Evolutionary conservation across 2,888 invertebrate species (phyloP).

Genomic region (Drosophila nr. perissopoda): DNA sequence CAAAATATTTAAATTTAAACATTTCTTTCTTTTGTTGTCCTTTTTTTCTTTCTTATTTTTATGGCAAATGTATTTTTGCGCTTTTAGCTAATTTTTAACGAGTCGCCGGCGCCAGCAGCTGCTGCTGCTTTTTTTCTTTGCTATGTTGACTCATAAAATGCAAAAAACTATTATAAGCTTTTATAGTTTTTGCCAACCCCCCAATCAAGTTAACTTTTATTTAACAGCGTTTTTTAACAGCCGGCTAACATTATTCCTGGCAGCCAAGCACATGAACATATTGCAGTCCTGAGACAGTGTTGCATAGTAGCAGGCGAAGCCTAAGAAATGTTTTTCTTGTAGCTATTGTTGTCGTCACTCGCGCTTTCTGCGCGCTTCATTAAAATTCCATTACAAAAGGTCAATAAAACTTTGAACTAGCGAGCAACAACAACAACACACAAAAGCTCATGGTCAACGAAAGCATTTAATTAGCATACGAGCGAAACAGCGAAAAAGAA

Average conservation of each 20-base stretch:
- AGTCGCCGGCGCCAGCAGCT: constrained; percentile 35
- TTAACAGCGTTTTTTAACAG: constrained; percentile 3
- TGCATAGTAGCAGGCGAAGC: constrained; percentile 21
- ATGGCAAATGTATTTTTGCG: constrained; percentile 51
- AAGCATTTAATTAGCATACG: constrained; percentile 79
- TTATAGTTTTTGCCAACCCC: constrained; percentile 3
- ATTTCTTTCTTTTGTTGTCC: constrained; percentile 18
- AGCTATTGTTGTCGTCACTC: constrained; percentile 47
- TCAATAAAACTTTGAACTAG: constrained; percentile 73
- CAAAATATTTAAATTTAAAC: constrained; percentile 53
- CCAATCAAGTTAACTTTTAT: not conserved
- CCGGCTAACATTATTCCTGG: constrained; percentile 4
- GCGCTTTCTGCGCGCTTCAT: constrained; percentile 50
- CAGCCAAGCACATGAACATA: not conserved
- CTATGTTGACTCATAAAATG: constrained; percentile 34
- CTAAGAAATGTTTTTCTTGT: not conserved
- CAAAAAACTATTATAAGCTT: not conserved
- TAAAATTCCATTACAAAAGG: constrained; percentile 68
- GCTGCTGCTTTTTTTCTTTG: constrained; percentile 16
- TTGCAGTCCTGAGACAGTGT: constrained; percentile 35
- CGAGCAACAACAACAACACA: constrained; percentile 32
- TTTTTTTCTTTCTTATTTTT: not conserved
- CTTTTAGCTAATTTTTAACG: constrained; percentile 51
- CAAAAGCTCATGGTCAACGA: constrained; percentile 77
- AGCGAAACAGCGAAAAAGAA: constrained; percentile 22